Base-by-base conservation (phyloP, 2,797 vertebrate genomes). In the Enteromius trimaculatus region DNA sequence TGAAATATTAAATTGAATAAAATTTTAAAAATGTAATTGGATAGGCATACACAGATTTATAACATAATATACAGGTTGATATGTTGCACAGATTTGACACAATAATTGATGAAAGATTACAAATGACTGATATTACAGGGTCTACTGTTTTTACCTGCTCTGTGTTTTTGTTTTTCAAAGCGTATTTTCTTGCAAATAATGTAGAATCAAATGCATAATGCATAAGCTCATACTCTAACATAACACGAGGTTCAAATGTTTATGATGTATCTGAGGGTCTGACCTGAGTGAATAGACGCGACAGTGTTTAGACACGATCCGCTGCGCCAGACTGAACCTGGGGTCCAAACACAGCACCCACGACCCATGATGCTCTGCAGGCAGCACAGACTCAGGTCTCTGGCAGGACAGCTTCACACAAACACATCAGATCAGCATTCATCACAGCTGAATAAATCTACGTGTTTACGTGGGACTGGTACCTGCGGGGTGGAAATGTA, bases 401-500 rank as follows among this genome's bases (percentile, higher is more conserved):
- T 89, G 88, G 86, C 97, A 99, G 0, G 90, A 91, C 88, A 98
- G 95, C 97, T 98, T 92, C 77, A 81, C 79, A 90, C 88, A 44
- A 44, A 83, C 77, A 71, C 29, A 62, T 6, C 1, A 29, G 13
- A 14, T 17, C 11, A 37, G 14, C 42, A n/a, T 37, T 55, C 31
- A 34, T 44, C 47, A 58, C 51, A 29, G 2, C 23, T 62, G 13
- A 16, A 6, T 29, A 62, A 29, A 1, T 62, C 23, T n/a, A 4
- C 5, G 23, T 60, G n/a, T 51, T 7, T 10, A 60, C 2, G 23
- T 29, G 58, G 5, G 49, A 3, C 14, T 26, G 53, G 37, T 58
- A 98, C 98, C 94, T 98, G 97, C 62, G 93, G 93, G 77, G 94
- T 97, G 78, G 95, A 96, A 90, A 99, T 98, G 82, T 98, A 98